Conservation (phyloP, 64 coral and sea anemone species). For the Dendrophyllia cribrosa region DNA sequence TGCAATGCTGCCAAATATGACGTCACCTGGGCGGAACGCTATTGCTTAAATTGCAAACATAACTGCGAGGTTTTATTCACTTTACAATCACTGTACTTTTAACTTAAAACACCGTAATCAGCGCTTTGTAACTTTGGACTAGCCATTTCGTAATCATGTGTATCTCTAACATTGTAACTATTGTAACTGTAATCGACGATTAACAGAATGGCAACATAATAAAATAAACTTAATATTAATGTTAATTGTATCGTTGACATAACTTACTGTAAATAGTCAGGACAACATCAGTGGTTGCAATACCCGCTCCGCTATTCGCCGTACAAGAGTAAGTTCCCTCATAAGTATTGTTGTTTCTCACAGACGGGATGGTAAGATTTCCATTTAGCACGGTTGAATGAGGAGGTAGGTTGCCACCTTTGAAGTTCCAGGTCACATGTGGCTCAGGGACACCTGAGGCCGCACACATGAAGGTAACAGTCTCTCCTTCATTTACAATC, state of each 20-base stretch:
- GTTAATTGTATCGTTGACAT: background rate
- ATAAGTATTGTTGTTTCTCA: conserved; percentile 43
- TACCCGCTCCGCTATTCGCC: conserved; percentile 38
- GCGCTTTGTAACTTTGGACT: too few relatives aligned
- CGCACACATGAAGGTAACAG: conserved; percentile 50
- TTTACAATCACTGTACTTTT: too few relatives aligned
- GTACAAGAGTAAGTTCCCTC: conserved; percentile 62
- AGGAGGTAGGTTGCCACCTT: background rate
- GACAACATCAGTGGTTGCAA: background rate
- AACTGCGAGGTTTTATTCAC: too few relatives aligned
- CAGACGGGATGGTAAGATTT: conserved; percentile 20
- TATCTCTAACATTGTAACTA: too few relatives aligned
- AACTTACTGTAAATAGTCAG: conserved; percentile 57
- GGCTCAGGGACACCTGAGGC: conserved; percentile 52
- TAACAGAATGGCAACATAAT: too few relatives aligned
- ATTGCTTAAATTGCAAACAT: too few relatives aligned
- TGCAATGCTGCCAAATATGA: too few relatives aligned
- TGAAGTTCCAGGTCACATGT: conserved; percentile 44
- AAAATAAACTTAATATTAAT: too few relatives aligned
- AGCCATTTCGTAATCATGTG: too few relatives aligned
- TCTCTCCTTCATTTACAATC: conserved; percentile 34
- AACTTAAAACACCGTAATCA: too few relatives aligned
- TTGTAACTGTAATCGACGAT: too few relatives aligned
- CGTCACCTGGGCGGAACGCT: too few relatives aligned
- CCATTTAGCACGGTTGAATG: conserved; percentile 1